Conservation (phyloP, 2,888 invertebrate genomes). For the Oxytorus armatus region DNA sequence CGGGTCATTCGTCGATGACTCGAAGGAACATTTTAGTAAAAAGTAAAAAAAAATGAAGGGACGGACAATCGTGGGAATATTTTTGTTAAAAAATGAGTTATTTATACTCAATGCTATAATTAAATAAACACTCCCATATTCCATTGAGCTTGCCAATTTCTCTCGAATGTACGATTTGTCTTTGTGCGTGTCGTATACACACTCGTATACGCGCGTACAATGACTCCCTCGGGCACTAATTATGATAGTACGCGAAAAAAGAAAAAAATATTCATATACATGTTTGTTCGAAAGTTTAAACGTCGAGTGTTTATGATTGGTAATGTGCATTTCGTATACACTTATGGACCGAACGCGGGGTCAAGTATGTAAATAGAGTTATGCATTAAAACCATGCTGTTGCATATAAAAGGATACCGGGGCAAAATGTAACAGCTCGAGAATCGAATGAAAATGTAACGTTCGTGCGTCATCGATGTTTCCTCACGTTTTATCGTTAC, state of each 20-base stretch:
- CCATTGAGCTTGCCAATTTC: conserved; percentile 13
- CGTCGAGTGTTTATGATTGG: conserved; percentile 19
- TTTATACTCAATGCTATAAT: conserved; percentile 30
- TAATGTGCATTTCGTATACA: conserved; percentile 22
- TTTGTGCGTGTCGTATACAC: neutral
- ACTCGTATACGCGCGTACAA: neutral
- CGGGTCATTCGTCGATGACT: conserved; percentile 26
- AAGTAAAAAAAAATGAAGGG: neutral
- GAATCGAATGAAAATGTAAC: neutral
- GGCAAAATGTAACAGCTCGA: neutral
- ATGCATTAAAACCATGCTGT: conserved; percentile 35
- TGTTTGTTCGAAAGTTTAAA: conserved; percentile 53
- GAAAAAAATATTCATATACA: neutral
- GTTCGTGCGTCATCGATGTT: neutral
- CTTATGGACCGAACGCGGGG: conserved; percentile 46
- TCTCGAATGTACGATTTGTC: neutral
- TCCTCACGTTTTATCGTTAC: too few species aligned
- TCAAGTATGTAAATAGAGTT: conserved; percentile 64
- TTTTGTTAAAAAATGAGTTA: conserved; percentile 14
- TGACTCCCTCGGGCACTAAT: conserved; percentile 44
- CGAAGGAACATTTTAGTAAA: conserved; percentile 9
- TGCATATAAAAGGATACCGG: conserved; percentile 1
- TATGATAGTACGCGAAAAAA: conserved; percentile 41
- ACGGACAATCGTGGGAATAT: conserved; percentile 47
- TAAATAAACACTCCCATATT: neutral